Evolutionary conservation across 2,888 invertebrate species (phyloP), one percentile per base, ranked within the genome.

Genomic region (Drosophila maculinotata): DNA sequence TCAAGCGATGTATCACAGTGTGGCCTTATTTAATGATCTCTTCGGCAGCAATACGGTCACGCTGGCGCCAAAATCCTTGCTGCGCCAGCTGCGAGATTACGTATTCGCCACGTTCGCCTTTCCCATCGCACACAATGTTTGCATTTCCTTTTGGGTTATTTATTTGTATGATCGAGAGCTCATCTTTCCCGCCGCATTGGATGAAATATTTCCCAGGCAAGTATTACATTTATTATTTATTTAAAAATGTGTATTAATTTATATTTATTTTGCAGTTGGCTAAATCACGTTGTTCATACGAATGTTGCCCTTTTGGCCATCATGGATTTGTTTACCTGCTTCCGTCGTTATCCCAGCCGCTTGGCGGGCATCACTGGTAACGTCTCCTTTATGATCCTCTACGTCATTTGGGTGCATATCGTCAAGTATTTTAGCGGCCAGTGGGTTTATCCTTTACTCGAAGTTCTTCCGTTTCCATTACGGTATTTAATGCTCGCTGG

Each of bases 271-370:
- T 72, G 2, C 57, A 91, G 91, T 25, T 98, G 98, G 98, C 92
- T 98, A 57, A 98, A 98, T 89, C 98, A 98, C 92, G 93, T 96
- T 8, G 95, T 97, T 94, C 98, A 98, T 91, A 97, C 98, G 1
- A 95, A 96, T 89, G 96, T 97, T 67, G 93, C 97, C 87, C 92
- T 96, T 14, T 95, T 96, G 84, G 94, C 95, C 12, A 62, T 96
- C 3, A 88, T 96, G 75, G 98, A 98, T 91, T 93, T 96, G 89
- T 90, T 94, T 12, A 92, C 94, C 5, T 94, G 95, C 25, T 95
- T 95, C 79, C 94, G 97, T 83, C 93, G 93, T 87, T 97, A 96
- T 91, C 97, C 97, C 0, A 91, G 92, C 10, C 93, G 94, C 71
- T 93, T 93, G 64, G 89, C 92, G 10, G 96, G 96, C 1, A 83